Evolutionary conservation across 2,888 invertebrate species (phyloP), one percentile per base, ranked within the genome.

Genomic region (Lasioglossum lativentre): DNA sequence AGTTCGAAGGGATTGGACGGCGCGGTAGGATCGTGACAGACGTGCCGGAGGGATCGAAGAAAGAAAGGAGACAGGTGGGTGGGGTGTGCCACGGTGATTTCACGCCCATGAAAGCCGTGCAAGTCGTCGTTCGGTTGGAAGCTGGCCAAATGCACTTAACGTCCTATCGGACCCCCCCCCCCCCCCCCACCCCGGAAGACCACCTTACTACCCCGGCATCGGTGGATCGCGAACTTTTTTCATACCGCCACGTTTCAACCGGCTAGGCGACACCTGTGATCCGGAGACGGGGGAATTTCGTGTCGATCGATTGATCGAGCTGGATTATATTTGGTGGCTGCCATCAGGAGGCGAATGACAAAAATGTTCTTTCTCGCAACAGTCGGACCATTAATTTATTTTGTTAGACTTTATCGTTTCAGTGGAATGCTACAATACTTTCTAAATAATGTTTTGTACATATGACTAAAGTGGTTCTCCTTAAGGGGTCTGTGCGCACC

Each of bases 121-220:
- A 84, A 83, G 88, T 90, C 86, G 89, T 88, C 89, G 86, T 91
- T 89, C 88, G 90, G 86, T 88, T 94, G 94, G 94, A 94, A 91
- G 83, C 91, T 90, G 85, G 94, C 94, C 94, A 94, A 94, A 94
- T 93, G 93, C 94, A 94, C 94, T 94, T 93, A 94, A 87, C 91
- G 92, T 93, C 93, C 94, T 92, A 94, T 93, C 94, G 91, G 91
- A 88, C 83, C 79, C 2, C 16, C 16, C 19, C 91, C 86, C 83
- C 80, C 63, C 30, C 16, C 30, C 70, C n/a, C n/a, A n/a, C n/a
- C n/a, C n/a, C n/a, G n/a, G 87, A 90, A 90, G 88, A 85, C 83
- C 85, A 79, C 83, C 79, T 86, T 83, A 82, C 78, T 76, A 81
- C 84, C 68, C 74, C 76, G 68, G n/a, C 76, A 52, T 78, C 79